These are phyloP conservation scores for Agapetus fuscipes DNA, from an alignment of 2,888 invertebrate species.

Conservation along the genomic window DNA sequence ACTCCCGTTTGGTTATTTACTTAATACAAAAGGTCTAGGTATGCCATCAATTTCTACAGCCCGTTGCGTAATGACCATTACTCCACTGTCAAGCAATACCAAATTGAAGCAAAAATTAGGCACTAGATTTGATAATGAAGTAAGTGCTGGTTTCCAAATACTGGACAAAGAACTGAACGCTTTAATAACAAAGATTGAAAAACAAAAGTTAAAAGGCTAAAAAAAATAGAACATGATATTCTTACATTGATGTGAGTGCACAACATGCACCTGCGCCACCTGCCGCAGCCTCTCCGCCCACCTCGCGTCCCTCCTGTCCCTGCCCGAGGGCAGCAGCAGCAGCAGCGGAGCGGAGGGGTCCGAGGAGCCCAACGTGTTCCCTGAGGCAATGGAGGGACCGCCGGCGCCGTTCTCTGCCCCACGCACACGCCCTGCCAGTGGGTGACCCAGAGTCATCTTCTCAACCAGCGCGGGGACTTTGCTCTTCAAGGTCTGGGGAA, in stretches of 20 bases:
- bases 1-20: no score
- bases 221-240: no score
- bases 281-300: conserved; percentile 26
- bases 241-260: conserved; percentile 21
- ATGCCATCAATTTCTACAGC: background rate
- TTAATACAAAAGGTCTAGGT: background rate
- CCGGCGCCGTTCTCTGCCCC: conserved; percentile 19
- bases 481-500: conserved; percentile 18
- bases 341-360: conserved; percentile 23
- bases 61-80: no score
- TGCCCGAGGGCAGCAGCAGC: conserved; percentile 24
- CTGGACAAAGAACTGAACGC: no score
- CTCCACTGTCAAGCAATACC: no score
- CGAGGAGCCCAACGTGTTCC: conserved; percentile 8
- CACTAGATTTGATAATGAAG: no score
- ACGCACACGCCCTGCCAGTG: conserved; percentile 17
- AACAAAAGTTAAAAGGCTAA: no score
- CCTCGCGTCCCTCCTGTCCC: conserved; percentile 26
- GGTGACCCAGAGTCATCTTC: conserved; percentile 20
- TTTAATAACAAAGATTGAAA: no score
- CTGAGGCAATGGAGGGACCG: conserved; percentile 18
- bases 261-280: conserved; percentile 25
- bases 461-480: conserved; percentile 19
- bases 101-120: no score
- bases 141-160: no score